Conservation (phyloP, 2,888 invertebrate genomes). For the Synergus gifuensis region DNA sequence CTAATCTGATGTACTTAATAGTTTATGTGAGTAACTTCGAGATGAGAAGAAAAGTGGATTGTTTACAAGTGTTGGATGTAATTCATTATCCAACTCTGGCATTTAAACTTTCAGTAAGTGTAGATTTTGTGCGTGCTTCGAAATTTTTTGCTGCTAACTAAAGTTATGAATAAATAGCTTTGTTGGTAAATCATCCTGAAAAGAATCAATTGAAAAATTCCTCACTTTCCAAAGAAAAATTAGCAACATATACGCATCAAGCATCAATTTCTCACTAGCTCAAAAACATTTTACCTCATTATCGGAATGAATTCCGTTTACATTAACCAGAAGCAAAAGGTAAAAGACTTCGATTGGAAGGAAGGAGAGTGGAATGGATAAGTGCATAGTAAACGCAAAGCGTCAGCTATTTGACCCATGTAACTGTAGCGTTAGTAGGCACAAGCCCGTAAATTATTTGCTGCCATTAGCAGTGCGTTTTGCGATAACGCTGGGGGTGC, state of each 20-base stretch:
- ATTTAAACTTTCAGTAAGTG: too few species aligned
- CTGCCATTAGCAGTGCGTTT: slow-evolving; percentile 71
- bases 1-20: background rate
- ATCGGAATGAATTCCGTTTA: background rate
- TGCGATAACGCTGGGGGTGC: slow-evolving; percentile 66
- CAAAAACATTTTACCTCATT: background rate
- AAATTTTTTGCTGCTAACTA: too few species aligned
- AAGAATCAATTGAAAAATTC: background rate
- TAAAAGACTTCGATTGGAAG: background rate
- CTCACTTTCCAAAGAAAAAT: background rate
- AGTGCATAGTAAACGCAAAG: slow-evolving; percentile 37
- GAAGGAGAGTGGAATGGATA: background rate
- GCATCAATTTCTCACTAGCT: background rate
- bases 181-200: background rate
- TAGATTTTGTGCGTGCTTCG: too few species aligned
- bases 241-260: background rate
- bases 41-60: background rate
- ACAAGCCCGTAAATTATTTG: slow-evolving; percentile 67
- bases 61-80: background rate
- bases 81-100: background rate
- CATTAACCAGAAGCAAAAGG: background rate
- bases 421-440: slow-evolving; percentile 52
- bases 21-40: background rate
- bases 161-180: too few species aligned
- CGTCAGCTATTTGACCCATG: slow-evolving; percentile 53